Evolutionary conservation across 2,113 vertebrate genomes (phyloP).

Genomic region (Dermatemys mawii): DNA sequence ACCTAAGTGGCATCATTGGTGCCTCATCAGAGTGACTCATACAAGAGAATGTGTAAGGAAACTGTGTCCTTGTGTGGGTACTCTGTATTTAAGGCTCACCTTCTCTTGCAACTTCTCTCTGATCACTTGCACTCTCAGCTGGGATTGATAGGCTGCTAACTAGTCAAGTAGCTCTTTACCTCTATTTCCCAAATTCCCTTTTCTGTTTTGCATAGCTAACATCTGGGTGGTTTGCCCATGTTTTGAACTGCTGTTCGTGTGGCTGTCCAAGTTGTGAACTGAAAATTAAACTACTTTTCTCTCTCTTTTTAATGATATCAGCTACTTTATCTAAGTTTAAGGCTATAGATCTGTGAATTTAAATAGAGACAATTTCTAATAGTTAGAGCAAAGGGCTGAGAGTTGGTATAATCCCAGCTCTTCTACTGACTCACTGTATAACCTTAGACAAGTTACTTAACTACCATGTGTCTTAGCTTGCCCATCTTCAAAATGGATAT

Average conservation of each 20-base stretch:
- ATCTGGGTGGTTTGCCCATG: background rate
- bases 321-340: background rate
- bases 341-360: background rate
- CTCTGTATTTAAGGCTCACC: accelerated
- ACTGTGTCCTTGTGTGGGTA: accelerated
- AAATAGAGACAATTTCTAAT: background rate
- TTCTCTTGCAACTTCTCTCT: background rate
- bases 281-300: background rate
- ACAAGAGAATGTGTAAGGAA: background rate
- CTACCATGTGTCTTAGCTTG: background rate
- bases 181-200: accelerated
- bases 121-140: background rate
- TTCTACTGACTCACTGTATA: background rate
- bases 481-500: background rate
- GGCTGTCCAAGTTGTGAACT: background rate
- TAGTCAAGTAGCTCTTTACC: background rate
- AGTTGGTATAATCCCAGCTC: background rate
- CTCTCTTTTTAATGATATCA: background rate
- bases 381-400: background rate
- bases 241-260: background rate
- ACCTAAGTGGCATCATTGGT: slow-evolving; percentile 6
- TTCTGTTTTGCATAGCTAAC: background rate
- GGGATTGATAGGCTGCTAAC: background rate
- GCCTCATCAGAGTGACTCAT: background rate
- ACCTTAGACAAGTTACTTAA: background rate